Evolutionary conservation across 2,113 vertebrate species (phyloP).

Genomic region (Halichoeres trimaculatus): DNA sequence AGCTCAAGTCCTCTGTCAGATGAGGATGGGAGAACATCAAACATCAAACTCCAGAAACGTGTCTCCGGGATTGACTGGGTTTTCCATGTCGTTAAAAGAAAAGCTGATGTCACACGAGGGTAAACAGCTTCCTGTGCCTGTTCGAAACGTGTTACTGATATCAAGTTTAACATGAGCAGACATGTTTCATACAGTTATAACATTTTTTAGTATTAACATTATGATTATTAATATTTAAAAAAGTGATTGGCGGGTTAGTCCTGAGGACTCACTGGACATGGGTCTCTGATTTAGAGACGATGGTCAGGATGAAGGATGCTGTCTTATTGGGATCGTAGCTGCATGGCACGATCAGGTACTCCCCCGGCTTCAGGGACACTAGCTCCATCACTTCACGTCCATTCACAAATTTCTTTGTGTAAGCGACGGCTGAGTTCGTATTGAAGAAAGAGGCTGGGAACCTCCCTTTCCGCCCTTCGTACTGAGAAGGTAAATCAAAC

Average conservation of each 20-base stretch:
- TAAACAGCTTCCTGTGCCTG: too few relatives aligned
- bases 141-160: too few relatives aligned
- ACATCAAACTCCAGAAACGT: too few relatives aligned
- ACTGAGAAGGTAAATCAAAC: conserved; percentile 33
- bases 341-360: conserved; percentile 79
- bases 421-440: background rate
- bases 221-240: too few relatives aligned
- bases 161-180: too few relatives aligned
- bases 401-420: conserved; percentile 51
- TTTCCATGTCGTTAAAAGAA: too few relatives aligned
- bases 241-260: background rate
- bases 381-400: conserved; percentile 73
- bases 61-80: too few relatives aligned
- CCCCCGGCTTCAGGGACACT: conserved; percentile 61
- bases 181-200: too few relatives aligned
- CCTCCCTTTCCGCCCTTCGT: conserved; percentile 41
- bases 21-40: too few relatives aligned
- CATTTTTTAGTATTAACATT: too few relatives aligned
- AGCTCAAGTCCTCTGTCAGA: too few relatives aligned
- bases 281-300: conserved; percentile 70
- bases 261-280: conserved; percentile 22
- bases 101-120: too few relatives aligned
- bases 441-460: conserved; percentile 74
- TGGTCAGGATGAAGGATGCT: conserved; percentile 73
- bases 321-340: conserved; percentile 67